These are phyloP conservation scores for Ailurus styani DNA, from an alignment of 2,113 vertebrate genomes.

Conservation along the genomic window DNA sequence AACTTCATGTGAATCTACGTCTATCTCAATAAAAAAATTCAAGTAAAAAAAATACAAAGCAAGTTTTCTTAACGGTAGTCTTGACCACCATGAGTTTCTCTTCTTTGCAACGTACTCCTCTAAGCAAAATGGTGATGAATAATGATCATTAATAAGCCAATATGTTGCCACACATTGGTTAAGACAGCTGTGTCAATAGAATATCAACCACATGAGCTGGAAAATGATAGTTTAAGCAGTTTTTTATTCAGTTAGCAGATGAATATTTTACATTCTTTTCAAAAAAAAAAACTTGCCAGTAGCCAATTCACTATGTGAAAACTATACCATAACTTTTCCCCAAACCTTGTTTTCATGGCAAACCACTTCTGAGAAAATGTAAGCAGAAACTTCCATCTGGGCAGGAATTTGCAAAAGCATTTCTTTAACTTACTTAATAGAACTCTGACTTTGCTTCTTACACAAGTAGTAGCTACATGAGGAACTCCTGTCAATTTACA, in stretches of 20 bases:
- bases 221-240: neutral
- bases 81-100: neutral
- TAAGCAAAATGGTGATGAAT: neutral
- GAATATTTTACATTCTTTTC: neutral
- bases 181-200: constrained; percentile 40
- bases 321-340: neutral
- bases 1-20: neutral
- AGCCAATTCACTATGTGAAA: neutral
- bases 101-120: neutral
- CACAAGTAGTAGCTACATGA: neutral
- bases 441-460: neutral
- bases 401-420: neutral
- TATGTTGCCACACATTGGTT: neutral
- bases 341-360: neutral
- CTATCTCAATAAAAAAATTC: neutral
- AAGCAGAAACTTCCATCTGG: neutral
- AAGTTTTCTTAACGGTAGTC: neutral
- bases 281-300: neutral
- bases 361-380: neutral
- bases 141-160: neutral
- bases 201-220: neutral
- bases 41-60: neutral
- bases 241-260: neutral
- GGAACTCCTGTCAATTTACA: too few relatives aligned
- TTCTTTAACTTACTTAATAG: neutral